These are phyloP conservation scores for Cataglyphis altisquamis DNA, from an alignment of 2,888 invertebrate genomes.

Conservation along the genomic window DNA sequence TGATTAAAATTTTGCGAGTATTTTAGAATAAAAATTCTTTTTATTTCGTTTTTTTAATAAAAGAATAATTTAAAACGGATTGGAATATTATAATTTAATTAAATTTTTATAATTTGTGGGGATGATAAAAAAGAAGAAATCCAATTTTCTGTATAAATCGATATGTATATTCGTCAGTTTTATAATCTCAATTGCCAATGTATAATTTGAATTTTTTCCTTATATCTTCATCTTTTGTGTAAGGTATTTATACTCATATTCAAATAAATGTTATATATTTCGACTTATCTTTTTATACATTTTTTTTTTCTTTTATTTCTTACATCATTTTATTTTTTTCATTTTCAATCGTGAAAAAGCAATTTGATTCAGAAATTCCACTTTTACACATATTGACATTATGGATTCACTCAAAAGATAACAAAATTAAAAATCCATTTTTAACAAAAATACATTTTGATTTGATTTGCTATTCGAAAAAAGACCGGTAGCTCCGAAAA, in stretches of 20 bases:
- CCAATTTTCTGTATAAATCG: background rate
- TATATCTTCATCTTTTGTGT: background rate
- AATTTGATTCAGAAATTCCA: background rate
- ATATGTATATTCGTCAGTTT: background rate
- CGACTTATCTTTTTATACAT: background rate
- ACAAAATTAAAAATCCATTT: background rate
- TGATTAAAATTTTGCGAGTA: background rate
- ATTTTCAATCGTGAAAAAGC: slow-evolving; percentile 23
- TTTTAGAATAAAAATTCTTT: background rate
- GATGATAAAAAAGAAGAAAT: background rate
- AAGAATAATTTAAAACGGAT: background rate
- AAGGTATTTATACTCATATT: background rate
- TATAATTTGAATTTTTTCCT: slow-evolving; percentile 7
- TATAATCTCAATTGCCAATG: slow-evolving; percentile 24
- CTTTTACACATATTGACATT: background rate
- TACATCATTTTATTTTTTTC: background rate
- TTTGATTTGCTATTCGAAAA: background rate
- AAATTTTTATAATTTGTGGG: slow-evolving; percentile 1
- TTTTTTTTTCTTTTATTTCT: background rate
- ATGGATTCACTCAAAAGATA: background rate
- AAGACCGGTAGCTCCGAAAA: background rate
- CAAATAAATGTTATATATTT: background rate
- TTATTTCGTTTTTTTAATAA: background rate
- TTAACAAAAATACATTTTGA: background rate
- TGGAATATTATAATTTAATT: slow-evolving; percentile 4